phyloP scores from a whole-genome alignment of 2,113 vertebrate species.

The Gopherus evgoodei region DNA sequence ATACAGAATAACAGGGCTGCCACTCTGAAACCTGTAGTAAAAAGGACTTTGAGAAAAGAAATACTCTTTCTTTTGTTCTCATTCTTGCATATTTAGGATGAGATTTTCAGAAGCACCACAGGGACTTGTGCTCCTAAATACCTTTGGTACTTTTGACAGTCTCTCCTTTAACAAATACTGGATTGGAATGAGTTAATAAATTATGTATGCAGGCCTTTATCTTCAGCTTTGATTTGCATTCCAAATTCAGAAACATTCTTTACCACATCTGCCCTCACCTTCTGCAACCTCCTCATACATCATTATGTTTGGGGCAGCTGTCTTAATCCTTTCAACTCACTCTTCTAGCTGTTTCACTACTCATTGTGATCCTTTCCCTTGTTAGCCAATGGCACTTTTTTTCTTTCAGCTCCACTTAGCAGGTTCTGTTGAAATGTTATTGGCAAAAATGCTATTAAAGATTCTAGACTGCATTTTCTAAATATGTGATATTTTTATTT shows the following conservation, averaged over 20 bases:
- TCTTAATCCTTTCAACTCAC: not conserved
- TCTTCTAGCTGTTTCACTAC: not conserved
- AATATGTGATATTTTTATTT: not conserved
- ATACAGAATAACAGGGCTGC: too few relatives aligned
- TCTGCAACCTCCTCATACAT: not conserved
- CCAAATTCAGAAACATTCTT: not conserved
- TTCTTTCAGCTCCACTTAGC: not conserved
- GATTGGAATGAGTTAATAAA: not conserved
- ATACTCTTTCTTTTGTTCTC: not conserved
- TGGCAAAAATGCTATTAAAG: not conserved
- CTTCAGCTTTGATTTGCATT: not conserved
- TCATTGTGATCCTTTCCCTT: not conserved
- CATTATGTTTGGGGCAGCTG: not conserved
- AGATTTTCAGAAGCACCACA: not conserved
- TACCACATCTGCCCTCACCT: not conserved
- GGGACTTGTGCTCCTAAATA: not conserved
- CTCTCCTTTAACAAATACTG: not conserved
- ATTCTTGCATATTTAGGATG: not conserved
- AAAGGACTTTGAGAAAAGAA: not conserved
- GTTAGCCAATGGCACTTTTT: not conserved
- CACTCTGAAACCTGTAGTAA: too few relatives aligned
- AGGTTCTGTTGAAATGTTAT: not conserved
- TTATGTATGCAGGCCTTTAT: not conserved
- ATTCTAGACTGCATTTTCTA: not conserved
- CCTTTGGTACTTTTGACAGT: not conserved